phyloP scores from a whole-genome alignment of 2,888 invertebrate species.

The Drosophila hamatofila region DNA sequence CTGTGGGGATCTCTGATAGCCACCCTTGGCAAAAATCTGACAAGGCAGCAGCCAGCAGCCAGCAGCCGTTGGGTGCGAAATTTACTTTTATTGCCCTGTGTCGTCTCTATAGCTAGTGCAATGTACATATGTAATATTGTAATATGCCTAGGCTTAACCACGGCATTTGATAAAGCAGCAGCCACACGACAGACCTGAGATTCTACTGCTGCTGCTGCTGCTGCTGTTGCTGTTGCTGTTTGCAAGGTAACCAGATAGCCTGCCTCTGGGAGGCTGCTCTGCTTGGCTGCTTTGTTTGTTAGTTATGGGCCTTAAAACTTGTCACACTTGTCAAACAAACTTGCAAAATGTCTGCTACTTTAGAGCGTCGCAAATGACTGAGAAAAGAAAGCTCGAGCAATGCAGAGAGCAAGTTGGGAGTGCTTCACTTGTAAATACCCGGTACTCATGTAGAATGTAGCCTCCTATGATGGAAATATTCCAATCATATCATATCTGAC shows the following conservation, averaged over 20 bases:
- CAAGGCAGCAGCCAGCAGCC: neutral
- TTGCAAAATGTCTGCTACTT: constrained; percentile 42
- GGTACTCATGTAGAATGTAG: too few relatives aligned
- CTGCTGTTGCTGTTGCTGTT: neutral
- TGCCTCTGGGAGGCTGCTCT: constrained; percentile 17
- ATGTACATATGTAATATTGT: constrained; percentile 53
- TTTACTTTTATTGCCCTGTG: constrained; percentile 52
- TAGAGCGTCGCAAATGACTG: constrained; percentile 7
- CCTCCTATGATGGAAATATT: too few relatives aligned
- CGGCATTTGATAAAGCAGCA: constrained; percentile 35
- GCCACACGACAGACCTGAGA: constrained; percentile 7
- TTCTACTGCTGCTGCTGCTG: neutral
- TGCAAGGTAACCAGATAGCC: constrained; percentile 18
- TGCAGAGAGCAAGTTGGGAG: neutral
- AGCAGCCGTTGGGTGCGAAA: constrained; percentile 19
- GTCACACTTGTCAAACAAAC: constrained; percentile 71
- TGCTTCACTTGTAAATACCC: neutral
- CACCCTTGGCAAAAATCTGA: constrained; percentile 9
- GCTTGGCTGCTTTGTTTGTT: constrained; percentile 47
- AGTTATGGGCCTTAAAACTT: constrained; percentile 71
- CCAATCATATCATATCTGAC: neutral
- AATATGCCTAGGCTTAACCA: constrained; percentile 54
- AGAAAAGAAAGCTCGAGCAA: neutral
- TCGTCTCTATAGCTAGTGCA: constrained; percentile 13
- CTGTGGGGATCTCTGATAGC: constrained; percentile 17